Base-by-base conservation (phyloP, 2,113 vertebrate genomes). In the Murina feae region DNA sequence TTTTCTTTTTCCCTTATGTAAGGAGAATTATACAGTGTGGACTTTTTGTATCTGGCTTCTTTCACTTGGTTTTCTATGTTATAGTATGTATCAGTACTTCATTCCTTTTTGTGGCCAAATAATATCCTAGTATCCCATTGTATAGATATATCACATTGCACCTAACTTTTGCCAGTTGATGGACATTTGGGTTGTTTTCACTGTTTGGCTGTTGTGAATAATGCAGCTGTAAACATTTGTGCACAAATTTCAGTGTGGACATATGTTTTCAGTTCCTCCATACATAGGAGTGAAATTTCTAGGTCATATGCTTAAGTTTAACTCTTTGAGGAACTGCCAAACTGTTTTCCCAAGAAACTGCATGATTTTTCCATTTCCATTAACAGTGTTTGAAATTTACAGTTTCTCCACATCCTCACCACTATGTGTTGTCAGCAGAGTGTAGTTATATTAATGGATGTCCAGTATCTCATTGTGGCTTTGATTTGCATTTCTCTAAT, bases 81-180 rank as follows among this genome's bases (percentile, higher is more conserved):
- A 9, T 69, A 89, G 65, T 71, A 55, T 83, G 30, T 86, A 11
- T 89, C 25, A 91, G 10, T 55, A 35, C 9, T 86, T 51, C 63
- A 92, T 91, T 95, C 28, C 14, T 95, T 95, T 92, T 93, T 55
- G 72, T 83, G 49, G 23, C 39, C 71, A n/a, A 89, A 79, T 93
- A 88, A 80, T 91, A 94, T 13, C 93, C 20, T 93, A 88, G 76
- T 91, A 94, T 13, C 93, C 20, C 39, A 39, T 47, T 87, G 5
- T 75, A 4, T 94, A 72, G 9, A 35, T 39, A 69, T 79, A 47
- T 28, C 60, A 85, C 32, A 71, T 94, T 92, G 92, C 79, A 79
- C 44, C 86, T 95, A 49, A 84, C 49, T 30, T 53, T 89, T 90
- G 30, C 88, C 30, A 88, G 21, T 83, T 91, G 25, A 68, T 69